phyloP scores from a whole-genome alignment of 2,888 invertebrate species.

The Caenorhabditis sp. region DNA sequence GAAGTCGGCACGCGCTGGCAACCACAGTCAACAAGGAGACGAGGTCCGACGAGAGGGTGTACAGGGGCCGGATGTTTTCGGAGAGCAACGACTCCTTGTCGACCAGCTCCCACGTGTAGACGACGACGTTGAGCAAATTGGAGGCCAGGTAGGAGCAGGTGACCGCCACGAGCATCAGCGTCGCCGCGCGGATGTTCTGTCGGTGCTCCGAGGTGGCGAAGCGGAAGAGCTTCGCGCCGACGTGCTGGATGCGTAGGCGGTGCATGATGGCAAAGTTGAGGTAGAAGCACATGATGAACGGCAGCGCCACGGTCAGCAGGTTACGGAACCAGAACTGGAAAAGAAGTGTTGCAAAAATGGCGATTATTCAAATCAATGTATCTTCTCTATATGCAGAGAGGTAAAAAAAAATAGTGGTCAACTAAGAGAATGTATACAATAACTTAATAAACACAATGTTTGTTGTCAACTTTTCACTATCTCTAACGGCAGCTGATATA shows the following conservation, averaged over 20 bases:
- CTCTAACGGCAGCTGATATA: too few relatives aligned
- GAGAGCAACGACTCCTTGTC: conserved; percentile 68
- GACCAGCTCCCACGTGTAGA: conserved; percentile 73
- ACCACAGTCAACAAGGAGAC: conserved; percentile 73
- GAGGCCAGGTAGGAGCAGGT: conserved; percentile 75
- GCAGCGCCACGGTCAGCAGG: conserved; percentile 72
- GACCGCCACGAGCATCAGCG: conserved; percentile 75
- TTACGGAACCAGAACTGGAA: conserved; percentile 76
- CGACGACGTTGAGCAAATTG: conserved; percentile 73
- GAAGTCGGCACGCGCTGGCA: conserved; percentile 71
- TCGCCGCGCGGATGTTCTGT: conserved; percentile 75
- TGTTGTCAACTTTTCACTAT: too few relatives aligned
- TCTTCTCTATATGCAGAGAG: neutral
- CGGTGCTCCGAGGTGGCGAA: conserved; percentile 77
- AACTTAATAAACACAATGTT: too few relatives aligned
- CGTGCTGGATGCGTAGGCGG: conserved; percentile 72
- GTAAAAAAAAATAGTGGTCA: too few relatives aligned
- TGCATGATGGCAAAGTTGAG: conserved; percentile 75
- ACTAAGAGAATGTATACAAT: too few relatives aligned
- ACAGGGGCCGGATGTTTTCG: conserved; percentile 69
- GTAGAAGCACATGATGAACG: conserved; percentile 73
- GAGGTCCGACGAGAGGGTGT: conserved; percentile 73
- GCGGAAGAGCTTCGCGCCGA: conserved; percentile 74
- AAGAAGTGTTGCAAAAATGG: neutral
- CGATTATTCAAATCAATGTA: neutral